phyloP scores from a whole-genome alignment of 2,888 invertebrate species.

The Lithophane semibrunnea region DNA sequence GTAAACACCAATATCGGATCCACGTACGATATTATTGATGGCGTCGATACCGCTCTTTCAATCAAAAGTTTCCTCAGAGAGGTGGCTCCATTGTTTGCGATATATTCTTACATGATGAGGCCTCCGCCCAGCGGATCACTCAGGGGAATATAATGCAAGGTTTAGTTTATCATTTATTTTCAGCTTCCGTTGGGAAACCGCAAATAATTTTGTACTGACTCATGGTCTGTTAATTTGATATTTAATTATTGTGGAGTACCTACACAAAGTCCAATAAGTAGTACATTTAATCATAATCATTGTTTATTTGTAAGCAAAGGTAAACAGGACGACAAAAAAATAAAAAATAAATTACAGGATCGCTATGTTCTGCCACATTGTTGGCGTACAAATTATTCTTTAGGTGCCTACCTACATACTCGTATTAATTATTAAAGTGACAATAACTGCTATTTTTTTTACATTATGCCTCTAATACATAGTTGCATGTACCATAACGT shows the following conservation, averaged over 20 bases:
- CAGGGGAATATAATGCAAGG: conserved; percentile 45
- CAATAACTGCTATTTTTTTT: not conserved
- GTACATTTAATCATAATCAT: not conserved
- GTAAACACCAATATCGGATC: conserved; percentile 64
- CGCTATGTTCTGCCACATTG: not conserved
- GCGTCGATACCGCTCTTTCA: conserved; percentile 66
- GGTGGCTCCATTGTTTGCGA: conserved; percentile 37
- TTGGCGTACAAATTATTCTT: not conserved
- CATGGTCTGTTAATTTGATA: conserved; percentile 35
- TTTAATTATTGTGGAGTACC: conserved; percentile 1
- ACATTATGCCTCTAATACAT: not conserved
- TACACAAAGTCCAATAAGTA: not conserved
- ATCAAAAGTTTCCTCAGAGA: conserved; percentile 68
- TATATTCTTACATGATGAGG: conserved; percentile 31
- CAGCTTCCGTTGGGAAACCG: conserved; percentile 52
- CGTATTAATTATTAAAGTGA: not conserved
- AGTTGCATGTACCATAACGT: not conserved
- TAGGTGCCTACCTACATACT: not conserved
- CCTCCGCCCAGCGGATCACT: conserved; percentile 39
- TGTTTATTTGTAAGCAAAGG: not conserved
- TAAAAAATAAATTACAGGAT: too few species aligned
- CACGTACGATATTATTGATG: conserved; percentile 73
- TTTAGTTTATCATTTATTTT: conserved; percentile 53
- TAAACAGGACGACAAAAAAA: not conserved
- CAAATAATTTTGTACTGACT: conserved; percentile 49